These are phyloP conservation scores for Geophilus truncorum DNA, from an alignment of 2,888 invertebrate genomes.

Conservation along the genomic window DNA sequence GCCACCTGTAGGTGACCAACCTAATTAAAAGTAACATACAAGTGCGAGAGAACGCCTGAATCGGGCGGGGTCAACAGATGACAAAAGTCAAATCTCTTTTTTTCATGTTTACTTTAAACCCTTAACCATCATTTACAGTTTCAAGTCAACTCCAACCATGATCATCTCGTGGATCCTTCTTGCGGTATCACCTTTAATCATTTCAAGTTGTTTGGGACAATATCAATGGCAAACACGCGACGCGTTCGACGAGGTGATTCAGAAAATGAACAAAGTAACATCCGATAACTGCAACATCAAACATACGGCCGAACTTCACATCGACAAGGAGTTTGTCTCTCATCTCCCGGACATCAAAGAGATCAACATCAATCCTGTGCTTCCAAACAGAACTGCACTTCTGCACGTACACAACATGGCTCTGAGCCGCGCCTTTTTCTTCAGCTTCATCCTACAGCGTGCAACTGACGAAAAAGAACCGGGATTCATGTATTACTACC, in stretches of 20 bases:
- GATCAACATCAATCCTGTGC: conserved; percentile 87
- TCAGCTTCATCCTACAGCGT: conserved; percentile 88
- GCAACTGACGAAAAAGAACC: conserved; percentile 91
- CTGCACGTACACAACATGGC: conserved; percentile 94
- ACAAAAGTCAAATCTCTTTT: background rate
- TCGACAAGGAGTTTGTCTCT: conserved; percentile 78
- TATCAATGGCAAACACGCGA: conserved; percentile 90
- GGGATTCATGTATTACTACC: conserved; percentile 95
- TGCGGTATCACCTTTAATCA: background rate
- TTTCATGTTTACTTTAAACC: no score
- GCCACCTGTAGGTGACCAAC: no score
- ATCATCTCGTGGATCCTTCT: background rate
- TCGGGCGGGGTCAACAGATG: background rate
- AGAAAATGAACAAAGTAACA: conserved; percentile 74
- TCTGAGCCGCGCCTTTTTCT: conserved; percentile 90
- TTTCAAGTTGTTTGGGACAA: conserved; percentile 55
- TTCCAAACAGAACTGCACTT: conserved; percentile 87
- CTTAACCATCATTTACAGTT: background rate
- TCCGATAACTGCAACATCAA: conserved; percentile 85
- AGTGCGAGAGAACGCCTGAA: no score
- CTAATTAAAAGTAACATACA: no score
- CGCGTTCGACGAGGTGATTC: conserved; percentile 80
- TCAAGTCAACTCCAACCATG: background rate
- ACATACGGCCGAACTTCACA: conserved; percentile 73
- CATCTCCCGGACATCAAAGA: conserved; percentile 91